Evolutionary conservation across 2,797 vertebrate species (phyloP).

Genomic region (Tympanoctomys barrerae): DNA sequence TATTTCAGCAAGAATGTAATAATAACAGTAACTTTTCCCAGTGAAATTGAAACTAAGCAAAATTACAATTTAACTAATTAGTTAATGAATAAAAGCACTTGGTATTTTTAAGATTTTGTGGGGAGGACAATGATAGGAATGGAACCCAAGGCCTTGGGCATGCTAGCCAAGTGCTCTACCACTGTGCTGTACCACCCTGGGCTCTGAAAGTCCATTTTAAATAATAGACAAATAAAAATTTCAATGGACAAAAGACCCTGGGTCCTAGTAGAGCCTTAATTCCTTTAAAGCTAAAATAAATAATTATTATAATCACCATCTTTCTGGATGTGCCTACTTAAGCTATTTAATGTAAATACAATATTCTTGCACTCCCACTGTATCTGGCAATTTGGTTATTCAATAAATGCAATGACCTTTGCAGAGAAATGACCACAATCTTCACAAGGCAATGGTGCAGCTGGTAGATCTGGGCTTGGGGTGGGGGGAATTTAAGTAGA

Average conservation of each 20-base stretch:
- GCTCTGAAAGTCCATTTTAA: background rate
- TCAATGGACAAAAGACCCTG: background rate
- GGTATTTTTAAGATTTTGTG: background rate
- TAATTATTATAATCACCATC: background rate
- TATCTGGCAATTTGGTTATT: background rate
- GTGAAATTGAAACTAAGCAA: background rate
- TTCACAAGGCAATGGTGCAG: background rate
- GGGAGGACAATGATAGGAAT: background rate
- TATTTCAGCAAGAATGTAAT: background rate
- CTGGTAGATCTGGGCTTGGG: background rate
- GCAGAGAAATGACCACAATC: background rate
- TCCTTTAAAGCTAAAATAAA: constrained; percentile 42
- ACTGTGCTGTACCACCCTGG: too few relatives aligned
- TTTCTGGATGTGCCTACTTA: constrained; percentile 8
- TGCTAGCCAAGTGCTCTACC: background rate
- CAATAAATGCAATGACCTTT: background rate
- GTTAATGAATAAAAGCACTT: background rate
- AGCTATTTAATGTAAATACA: background rate
- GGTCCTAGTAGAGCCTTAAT: background rate
- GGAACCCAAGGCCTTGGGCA: background rate
- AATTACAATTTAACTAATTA: background rate
- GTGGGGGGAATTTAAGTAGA: background rate
- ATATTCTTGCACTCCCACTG: background rate
- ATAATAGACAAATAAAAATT: constrained; percentile 26
- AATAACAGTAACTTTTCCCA: background rate